These are phyloP conservation scores for Ranitomeya imitator DNA, from an alignment of 2,113 vertebrate species.

Conservation along the genomic window DNA sequence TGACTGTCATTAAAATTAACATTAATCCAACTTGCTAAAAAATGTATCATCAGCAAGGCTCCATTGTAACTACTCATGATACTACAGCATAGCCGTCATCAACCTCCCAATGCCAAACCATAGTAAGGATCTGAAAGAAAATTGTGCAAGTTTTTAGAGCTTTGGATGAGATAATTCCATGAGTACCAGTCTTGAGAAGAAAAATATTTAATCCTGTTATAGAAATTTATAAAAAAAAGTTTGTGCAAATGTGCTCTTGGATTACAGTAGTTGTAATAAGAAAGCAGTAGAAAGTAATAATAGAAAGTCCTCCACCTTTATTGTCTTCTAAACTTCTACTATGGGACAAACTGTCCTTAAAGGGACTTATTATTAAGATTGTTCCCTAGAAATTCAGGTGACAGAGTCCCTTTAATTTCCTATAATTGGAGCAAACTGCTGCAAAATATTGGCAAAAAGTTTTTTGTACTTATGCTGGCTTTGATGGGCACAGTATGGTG, in stretches of 20 bases:
- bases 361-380: too few species aligned
- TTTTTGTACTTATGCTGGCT: too few species aligned
- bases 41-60: not conserved
- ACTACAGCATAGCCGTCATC: not conserved
- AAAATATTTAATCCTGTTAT: too few species aligned
- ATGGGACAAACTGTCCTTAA: not conserved
- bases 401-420: too few species aligned
- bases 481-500: too few species aligned
- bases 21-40: not conserved
- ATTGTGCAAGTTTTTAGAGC: not conserved
- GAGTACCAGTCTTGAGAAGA: too few species aligned
- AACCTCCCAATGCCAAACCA: not conserved
- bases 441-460: too few species aligned
- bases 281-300: not conserved
- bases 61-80: not conserved
- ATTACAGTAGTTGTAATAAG: not conserved
- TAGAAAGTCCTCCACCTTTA: not conserved
- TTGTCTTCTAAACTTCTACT: not conserved
- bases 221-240: too few species aligned
- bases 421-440: too few species aligned
- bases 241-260: too few species aligned
- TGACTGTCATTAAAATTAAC: not conserved
- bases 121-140: not conserved
- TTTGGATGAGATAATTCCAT: too few species aligned
- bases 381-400: too few species aligned